Evolutionary conservation across 2,797 vertebrate genomes (phyloP), one percentile per base, ranked within the genome.

Genomic region (Melanotaenia maccullochi): DNA sequence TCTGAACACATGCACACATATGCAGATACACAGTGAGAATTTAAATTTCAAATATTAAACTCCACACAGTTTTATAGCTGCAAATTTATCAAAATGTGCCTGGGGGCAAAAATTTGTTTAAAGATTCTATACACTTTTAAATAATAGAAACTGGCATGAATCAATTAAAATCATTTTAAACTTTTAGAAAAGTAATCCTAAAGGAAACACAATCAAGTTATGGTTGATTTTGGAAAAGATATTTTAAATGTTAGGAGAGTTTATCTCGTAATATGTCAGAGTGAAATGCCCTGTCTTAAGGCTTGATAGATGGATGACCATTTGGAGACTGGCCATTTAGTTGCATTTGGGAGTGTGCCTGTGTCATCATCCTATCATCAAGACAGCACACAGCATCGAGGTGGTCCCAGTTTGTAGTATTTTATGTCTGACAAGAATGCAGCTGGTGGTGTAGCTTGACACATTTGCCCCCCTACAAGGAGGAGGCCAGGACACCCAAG

Each of bases 401-500:
- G 83, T 87, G 87, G 85, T 86, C 84, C 78, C 51, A 57, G 42
- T 59, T 82, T 66, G 70, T 52, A 66, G 60, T 76, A 78, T 83
- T 78, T 67, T 68, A 24, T 44, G 40, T 60, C 47, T 9, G 60
- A 80, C 49, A 71, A 65, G 71, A 86, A 86, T 65, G 54, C 68
- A 80, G 64, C 75, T 58, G 73, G 70, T 64, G 73, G 63, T 24
- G 60, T 64, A 54, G 77, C 64, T 75, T 18, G 65, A 87, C 81
- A 88, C 66, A 76, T 85, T 68, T 79, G 63, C 61, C 68, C 71
- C 78, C 83, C 85, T 69, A 67, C 76, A 18, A 65, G 62, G 73
- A 77, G 38, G 54, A 61, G 36, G 22, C 51, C 28, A 83, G 87
- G 86, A 92, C 89, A 93, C 90, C 88, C 87, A 89, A 64, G 84